Percentiles rank a stretch among this genome's conserved stretches.
Conservation (phyloP, 1,140 invertebrate genomes). For the Drosophila orena region DNA sequence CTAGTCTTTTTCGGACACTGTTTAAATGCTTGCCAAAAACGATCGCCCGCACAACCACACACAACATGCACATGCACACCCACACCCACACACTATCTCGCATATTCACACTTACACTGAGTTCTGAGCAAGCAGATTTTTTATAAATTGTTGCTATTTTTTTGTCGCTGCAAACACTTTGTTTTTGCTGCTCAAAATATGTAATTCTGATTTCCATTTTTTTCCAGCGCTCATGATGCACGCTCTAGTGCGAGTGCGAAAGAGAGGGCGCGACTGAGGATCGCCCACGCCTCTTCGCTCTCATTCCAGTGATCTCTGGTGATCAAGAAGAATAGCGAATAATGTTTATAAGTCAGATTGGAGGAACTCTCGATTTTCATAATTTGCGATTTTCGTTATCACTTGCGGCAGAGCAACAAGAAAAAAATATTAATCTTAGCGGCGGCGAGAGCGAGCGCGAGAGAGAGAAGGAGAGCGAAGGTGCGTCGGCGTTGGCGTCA, state of each 20-base stretch:
- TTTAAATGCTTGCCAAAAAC: conserved; percentile 69
- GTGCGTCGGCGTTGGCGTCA: conserved; percentile 42
- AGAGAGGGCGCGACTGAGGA: conserved; percentile 2
- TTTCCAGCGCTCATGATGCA: conserved; percentile 57
- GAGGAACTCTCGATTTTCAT: conserved; percentile 65
- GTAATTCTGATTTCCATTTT: conserved; percentile 69
- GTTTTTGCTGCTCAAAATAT: conserved; percentile 69
- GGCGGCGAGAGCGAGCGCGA: neutral
- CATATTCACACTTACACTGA: conserved; percentile 41
- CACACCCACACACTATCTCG: conserved; percentile 33
- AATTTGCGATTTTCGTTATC: conserved; percentile 71
- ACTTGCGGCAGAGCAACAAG: conserved; percentile 26
- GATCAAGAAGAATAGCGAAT: conserved; percentile 31
- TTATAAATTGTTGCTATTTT: conserved; percentile 62
- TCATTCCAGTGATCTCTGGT: conserved; percentile 36
- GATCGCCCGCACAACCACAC: conserved; percentile 62
- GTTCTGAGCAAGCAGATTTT: conserved; percentile 74
- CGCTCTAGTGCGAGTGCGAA: conserved; percentile 6
- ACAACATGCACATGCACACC: conserved; percentile 2
- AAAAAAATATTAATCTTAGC: neutral
- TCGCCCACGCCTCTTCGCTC: conserved; percentile 44
- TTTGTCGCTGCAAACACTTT: conserved; percentile 60
- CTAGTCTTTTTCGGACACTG: conserved; percentile 44
- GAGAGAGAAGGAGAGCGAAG: neutral
- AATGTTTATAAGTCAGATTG: conserved; percentile 13